Evolutionary conservation across 2,797 vertebrate genomes (phyloP).

Genomic region (Heterohyrax brucei): DNA sequence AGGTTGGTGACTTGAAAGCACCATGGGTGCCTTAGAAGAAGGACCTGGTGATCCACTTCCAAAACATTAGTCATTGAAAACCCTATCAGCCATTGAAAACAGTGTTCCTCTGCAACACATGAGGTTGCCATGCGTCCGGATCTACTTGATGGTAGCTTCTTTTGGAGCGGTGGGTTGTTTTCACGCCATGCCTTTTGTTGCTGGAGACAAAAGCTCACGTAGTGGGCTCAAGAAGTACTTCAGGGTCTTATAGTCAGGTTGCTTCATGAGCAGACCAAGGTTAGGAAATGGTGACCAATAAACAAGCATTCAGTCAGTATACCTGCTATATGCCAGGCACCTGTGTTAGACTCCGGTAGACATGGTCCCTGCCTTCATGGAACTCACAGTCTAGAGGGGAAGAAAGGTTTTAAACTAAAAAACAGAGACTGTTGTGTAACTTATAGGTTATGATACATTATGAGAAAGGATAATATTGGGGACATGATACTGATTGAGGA

Average conservation of each 20-base stretch:
- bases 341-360: neutral
- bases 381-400: slow-evolving; percentile 16
- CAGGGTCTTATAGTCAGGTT: neutral
- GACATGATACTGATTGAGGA: neutral
- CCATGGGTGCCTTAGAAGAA: too few relatives aligned
- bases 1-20: too few relatives aligned
- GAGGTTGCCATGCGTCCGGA: too few relatives aligned
- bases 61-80: too few relatives aligned
- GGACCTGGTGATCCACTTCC: too few relatives aligned
- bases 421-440: neutral
- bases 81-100: too few relatives aligned
- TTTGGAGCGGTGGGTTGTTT: neutral
- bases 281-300: neutral
- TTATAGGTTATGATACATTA: neutral
- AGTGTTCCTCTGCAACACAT: too few relatives aligned
- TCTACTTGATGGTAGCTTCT: too few relatives aligned
- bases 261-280: neutral
- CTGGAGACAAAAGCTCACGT: neutral
- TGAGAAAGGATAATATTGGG: neutral
- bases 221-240: neutral
- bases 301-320: neutral
- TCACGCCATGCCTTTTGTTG: neutral
- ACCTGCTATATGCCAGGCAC: neutral
- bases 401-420: slow-evolving; percentile 25
- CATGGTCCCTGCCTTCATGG: neutral